Evolutionary conservation across 2,888 invertebrate genomes (phyloP).

Genomic region (Melanargia galathea): DNA sequence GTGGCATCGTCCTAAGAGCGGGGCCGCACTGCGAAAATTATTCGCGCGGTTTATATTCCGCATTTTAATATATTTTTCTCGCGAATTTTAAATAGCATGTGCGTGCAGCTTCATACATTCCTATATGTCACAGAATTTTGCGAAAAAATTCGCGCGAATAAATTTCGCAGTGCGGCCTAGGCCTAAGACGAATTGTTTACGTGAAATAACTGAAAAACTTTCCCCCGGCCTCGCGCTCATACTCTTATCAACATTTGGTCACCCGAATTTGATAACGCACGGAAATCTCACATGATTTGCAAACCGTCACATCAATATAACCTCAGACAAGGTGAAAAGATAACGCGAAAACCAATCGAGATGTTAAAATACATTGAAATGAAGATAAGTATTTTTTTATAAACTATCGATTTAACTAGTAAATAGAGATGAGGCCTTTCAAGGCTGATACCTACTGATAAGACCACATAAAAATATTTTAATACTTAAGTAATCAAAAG

Average conservation of each 20-base stretch:
- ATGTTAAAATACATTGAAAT: conserved; percentile 15
- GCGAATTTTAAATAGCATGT: no score
- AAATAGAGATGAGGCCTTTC: background rate
- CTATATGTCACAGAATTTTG: no score
- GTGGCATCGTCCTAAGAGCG: no score
- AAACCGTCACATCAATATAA: conserved; percentile 28
- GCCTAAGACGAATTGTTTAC: background rate
- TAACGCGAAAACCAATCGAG: conserved; percentile 38
- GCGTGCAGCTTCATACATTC: no score
- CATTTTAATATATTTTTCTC: no score
- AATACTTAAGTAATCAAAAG: background rate
- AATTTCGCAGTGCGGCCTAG: no score
- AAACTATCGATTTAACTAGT: background rate
- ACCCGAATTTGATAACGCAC: conserved; percentile 29
- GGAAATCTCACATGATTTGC: conserved; percentile 38
- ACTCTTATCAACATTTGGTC: conserved; percentile 20
- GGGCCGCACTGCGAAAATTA: no score
- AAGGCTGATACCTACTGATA: background rate
- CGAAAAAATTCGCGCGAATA: no score
- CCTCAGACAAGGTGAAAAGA: conserved; percentile 33
- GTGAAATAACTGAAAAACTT: conserved; percentile 22
- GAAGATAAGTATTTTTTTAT: background rate
- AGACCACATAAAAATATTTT: background rate
- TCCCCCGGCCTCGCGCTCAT: conserved; percentile 25
- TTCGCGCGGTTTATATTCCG: no score